Base-by-base conservation (phyloP, 1,140 invertebrate species). In the Homarus americanus region DNA sequence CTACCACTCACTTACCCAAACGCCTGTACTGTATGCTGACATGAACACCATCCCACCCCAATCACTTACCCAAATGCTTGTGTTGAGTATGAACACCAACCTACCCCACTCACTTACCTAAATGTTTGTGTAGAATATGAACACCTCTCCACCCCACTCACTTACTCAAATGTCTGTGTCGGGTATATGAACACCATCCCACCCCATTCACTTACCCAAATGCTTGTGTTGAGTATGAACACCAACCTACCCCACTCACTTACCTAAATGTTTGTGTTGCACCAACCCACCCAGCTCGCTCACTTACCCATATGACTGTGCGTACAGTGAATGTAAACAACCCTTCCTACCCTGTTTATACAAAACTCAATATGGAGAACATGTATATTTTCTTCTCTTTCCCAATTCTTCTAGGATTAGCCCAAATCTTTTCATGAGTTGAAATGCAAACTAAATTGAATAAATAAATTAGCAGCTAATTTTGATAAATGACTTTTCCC, bases 1-100 rank as follows among this genome's bases (percentile, higher is more conserved):
- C 80, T 83, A 83, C 80, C 80, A 41, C 80, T 66, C 80, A 83
- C 80, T 83, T 83, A 83, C 80, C 80, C 80, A 83, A 83, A 58
- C 36, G 80, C 58, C 80, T 69, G n/a, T 69, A 69, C 12, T 32
- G 63, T 69, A 24, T 69, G 63, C 24, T 69, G 63, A 69, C 12
- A 69, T 69, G n/a, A 69, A 69, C 63, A 24, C n/a, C 63, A 69
- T 69, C 63, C 63, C 28, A 69, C 63, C 63, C 63, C n/a, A 69
- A 4, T 32, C 79, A 82, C 79, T 82, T 58, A 82, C 79, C 79
- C 49, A 82, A 53, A 49, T 80, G 41, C 53, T 36, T 69, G 63
- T 69, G 28, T 32, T 69, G 63, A 69, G 5, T 69, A 24, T 66
- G 4, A 69, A 32, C 28, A 69, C 63, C n/a, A 69, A 7, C 63